Conservation (phyloP, 2,888 invertebrate genomes). For the Lucinisca nassula region DNA sequence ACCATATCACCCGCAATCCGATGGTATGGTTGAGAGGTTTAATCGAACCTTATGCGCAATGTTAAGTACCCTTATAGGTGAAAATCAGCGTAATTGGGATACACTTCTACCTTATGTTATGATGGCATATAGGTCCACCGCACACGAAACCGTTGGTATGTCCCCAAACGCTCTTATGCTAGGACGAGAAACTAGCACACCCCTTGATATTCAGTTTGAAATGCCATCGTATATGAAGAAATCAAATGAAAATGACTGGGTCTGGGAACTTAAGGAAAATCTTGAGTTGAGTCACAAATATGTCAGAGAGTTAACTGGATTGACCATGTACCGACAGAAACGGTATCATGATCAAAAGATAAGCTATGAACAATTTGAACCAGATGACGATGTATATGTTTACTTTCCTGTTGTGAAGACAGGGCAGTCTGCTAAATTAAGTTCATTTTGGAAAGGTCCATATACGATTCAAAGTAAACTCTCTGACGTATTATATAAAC, state of each 20-base stretch:
- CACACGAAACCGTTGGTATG: no score
- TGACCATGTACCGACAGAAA: background rate
- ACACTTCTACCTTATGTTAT: conserved; percentile 44
- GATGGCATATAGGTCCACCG: no score
- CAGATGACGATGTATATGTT: background rate
- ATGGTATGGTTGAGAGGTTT: no score
- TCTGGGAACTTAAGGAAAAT: no score
- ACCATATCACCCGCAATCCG: no score
- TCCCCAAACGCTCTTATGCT: conserved; percentile 59
- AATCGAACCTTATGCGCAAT: no score
- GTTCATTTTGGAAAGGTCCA: background rate
- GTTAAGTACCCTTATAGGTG: no score
- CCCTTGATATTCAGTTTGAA: no score
- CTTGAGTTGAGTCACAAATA: background rate
- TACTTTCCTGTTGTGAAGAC: background rate
- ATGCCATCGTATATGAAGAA: no score
- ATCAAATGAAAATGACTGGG: no score
- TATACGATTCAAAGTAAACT: background rate
- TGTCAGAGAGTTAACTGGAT: background rate
- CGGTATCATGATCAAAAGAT: background rate
- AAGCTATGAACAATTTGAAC: background rate
- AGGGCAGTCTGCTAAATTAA: background rate
- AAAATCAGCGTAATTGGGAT: no score
- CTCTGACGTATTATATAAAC: background rate
- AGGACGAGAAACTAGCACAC: conserved; percentile 28